Percentiles rank a stretch among this genome's conserved stretches.
Evolutionary conservation across 2,797 vertebrate genomes (phyloP).

Genomic region (Molothrus ater): DNA sequence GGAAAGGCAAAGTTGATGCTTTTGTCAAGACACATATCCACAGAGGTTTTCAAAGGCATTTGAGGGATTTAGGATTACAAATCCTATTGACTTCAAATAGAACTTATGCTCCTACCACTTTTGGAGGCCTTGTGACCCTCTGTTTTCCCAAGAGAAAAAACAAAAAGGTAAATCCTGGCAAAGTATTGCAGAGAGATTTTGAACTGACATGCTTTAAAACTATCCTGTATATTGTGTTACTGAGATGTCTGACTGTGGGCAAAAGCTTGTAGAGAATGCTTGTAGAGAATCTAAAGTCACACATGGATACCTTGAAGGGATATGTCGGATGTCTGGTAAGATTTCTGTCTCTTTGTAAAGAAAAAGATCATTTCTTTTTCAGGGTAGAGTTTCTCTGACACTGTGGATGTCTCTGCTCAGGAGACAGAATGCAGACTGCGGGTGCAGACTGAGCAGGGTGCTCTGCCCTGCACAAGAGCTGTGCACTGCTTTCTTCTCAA

Average conservation of each 20-base stretch:
- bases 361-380: background rate
- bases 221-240: background rate
- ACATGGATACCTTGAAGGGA: background rate
- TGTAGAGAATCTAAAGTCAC: background rate
- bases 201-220: background rate
- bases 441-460: background rate
- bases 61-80: slow-evolving; percentile 42
- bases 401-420: background rate
- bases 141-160: slow-evolving; percentile 9
- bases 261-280: background rate
- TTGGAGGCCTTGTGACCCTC: background rate
- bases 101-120: background rate
- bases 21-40: background rate
- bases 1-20: background rate
- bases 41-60: slow-evolving; percentile 8
- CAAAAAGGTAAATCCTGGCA: slow-evolving; percentile 15
- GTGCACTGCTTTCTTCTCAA: background rate
- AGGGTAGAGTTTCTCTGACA: background rate
- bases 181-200: background rate
- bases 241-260: slow-evolving; percentile 3
- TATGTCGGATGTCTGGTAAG: background rate
- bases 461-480: background rate
- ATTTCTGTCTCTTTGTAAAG: background rate
- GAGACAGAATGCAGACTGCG: background rate
- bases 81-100: slow-evolving; percentile 25